Base-by-base conservation (phyloP, 2,797 vertebrate genomes). In the Salmo trutta region DNA sequence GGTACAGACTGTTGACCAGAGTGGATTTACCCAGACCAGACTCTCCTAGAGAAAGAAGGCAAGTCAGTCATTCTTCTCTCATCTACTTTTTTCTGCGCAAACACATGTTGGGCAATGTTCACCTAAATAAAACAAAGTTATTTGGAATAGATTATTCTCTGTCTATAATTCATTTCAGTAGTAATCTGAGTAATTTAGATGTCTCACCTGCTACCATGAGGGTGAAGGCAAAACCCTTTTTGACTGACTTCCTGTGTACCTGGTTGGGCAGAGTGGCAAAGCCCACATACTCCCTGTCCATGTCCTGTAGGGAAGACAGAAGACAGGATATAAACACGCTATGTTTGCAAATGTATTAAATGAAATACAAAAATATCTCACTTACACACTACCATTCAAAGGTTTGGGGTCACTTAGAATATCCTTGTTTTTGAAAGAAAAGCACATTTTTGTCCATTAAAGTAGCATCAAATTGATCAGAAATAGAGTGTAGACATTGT, bases 221-320 rank as follows among this genome's bases (percentile, higher is more conserved):
- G 0, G 96, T 96, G 77, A 97, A 97, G 15, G 95, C 93, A 78
- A 97, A 96, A 5, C 95, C 96, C 85, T 95, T 97, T 91, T 96
- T 97, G 79, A 96, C 94, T 0, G 96, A 95, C 83, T 96, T 97
- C 77, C 95, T 93, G 70, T 96, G 95, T 79, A 97, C 94, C 86
- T 97, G 96, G 81, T 89, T 96, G 70, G 96, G 95, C 71, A 97
- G 91, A 0, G 94, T 95, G 14, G 95, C 95, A 78, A 97, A 97
- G 19, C 96, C 96, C 19, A 97, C 95, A 24, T 95, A 96, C 73
- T 96, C 96, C 81, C 94, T 96, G 71, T 96, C 95, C 86, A 94
- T 92, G 74, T 94, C 93, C 94, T 94, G 82, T 68, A 81, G 75
- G 51, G 7, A 56, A 31, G 16, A 6, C 54, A 17, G 69, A 1